Evolutionary conservation across 2,888 invertebrate species (phyloP), one percentile per base, ranked within the genome.

Genomic region (Plebejus argus): DNA sequence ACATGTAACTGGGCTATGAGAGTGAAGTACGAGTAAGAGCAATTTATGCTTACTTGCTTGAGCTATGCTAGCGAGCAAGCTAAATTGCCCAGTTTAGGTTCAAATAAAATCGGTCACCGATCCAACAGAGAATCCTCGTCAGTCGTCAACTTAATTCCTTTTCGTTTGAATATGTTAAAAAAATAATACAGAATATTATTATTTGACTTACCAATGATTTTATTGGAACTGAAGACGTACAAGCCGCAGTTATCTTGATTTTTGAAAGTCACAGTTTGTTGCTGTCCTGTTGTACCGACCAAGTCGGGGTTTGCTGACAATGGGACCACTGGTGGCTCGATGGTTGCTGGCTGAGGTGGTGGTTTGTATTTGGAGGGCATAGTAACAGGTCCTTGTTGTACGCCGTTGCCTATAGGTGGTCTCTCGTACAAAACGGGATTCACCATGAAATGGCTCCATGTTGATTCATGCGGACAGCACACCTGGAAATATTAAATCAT

Each of bases 161-260:
- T 53, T 53, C 53, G 53, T 53, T 18, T 53, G 3, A 35, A 35
- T 35, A 0, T 45, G 45, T 45, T 45, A 10, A 39, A 39, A 6
- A 39, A 39, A 2, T 39, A 1, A 15, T 15, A 56, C 56, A n/a
- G n/a, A 56, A 56, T 53, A 53, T 6, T 18, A 56, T 56, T 18
- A 56, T 53, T 53, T 53, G 8, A 58, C 78, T 75, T 76, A 82
- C 82, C 81, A 61, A 77, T 75, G 76, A 81, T 81, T 76, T 80
- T 80, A 78, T 81, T 79, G 10, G 76, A 5, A 77, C 79, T 78
- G 18, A 28, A 53, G 28, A 66, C 12, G 28, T 28, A 66, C 15
- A 33, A 1, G 23, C 66, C 66, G 28, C 66, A 66, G 15, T 15
- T 15, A 20, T 66, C 66, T 33, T 66, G 66, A 33, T 66, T 66